phyloP scores from a whole-genome alignment of 2,888 invertebrate species.

The Ophion ventricosus region DNA sequence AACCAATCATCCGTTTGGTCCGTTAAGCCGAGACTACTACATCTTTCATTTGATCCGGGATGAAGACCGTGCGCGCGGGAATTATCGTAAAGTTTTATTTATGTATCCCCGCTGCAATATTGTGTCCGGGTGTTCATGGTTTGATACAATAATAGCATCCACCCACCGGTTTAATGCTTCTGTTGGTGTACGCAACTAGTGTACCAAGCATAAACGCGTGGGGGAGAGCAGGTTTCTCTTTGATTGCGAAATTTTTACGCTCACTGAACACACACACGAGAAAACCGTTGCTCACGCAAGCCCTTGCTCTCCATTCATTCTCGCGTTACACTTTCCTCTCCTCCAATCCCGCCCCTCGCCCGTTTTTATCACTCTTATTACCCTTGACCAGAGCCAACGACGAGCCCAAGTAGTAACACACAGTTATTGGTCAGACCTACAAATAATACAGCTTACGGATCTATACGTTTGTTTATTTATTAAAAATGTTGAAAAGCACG shows the following conservation, averaged over 20 bases:
- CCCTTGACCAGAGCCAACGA: constrained; percentile 36
- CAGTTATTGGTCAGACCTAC: constrained; percentile 31
- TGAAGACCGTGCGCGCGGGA: neutral
- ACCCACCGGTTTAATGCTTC: constrained; percentile 40
- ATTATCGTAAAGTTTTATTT: constrained; percentile 59
- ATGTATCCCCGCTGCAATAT: constrained; percentile 33
- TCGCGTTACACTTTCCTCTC: neutral
- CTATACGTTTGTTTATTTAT: constrained; percentile 11
- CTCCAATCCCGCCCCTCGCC: neutral
- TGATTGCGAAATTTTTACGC: constrained; percentile 61
- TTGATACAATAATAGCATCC: constrained; percentile 56
- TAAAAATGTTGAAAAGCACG: too few relatives aligned
- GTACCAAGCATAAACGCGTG: constrained; percentile 47
- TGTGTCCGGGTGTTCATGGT: neutral
- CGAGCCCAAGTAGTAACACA: constrained; percentile 50
- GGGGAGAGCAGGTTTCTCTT: constrained; percentile 13
- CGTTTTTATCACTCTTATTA: constrained; percentile 43
- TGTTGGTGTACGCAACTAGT: constrained; percentile 7
- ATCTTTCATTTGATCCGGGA: constrained; percentile 5
- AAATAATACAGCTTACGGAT: neutral
- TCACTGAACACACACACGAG: constrained; percentile 53
- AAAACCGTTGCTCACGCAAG: constrained; percentile 39
- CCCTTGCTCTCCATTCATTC: constrained; percentile 32
- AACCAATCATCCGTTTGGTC: constrained; percentile 10
- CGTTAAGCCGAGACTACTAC: neutral